Evolutionary conservation across 2,113 vertebrate genomes (phyloP).

Genomic region (Pseudolaguvia tuberculata): DNA sequence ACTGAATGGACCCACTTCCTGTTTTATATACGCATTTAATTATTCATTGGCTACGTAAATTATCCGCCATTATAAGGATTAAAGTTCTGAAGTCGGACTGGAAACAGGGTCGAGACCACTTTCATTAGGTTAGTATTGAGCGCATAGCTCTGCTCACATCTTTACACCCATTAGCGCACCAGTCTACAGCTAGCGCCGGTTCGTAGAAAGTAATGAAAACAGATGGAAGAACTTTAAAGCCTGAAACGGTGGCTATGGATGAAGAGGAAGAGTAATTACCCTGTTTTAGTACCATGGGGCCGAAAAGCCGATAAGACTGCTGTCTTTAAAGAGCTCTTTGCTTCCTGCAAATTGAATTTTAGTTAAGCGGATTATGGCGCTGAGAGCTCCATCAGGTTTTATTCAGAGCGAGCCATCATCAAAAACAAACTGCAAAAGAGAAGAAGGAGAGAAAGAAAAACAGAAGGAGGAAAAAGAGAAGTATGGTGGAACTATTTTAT

Average conservation of each 20-base stretch:
- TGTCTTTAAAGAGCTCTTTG: slow-evolving; percentile 32
- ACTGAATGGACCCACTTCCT: background rate
- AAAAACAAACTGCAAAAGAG: slow-evolving; percentile 28
- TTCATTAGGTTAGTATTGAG: background rate
- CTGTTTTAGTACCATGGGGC: background rate
- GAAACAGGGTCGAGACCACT: background rate
- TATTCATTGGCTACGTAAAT: background rate
- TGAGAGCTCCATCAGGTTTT: slow-evolving; percentile 35
- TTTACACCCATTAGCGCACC: slow-evolving; percentile 8
- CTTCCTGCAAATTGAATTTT: slow-evolving; percentile 44
- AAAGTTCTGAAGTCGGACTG: background rate
- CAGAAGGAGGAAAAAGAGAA: background rate
- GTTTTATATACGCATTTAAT: background rate
- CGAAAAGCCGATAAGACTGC: slow-evolving; percentile 25
- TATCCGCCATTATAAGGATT: background rate
- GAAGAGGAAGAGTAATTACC: slow-evolving; percentile 34
- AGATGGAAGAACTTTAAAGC: slow-evolving; percentile 16
- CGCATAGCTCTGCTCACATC: background rate
- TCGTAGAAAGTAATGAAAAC: slow-evolving; percentile 11
- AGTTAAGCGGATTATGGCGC: slow-evolving; percentile 40
- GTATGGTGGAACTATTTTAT: too few species aligned
- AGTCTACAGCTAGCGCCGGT: background rate
- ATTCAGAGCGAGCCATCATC: slow-evolving; percentile 22
- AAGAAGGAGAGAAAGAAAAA: background rate
- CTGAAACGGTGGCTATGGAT: slow-evolving; percentile 22